These are phyloP conservation scores for Telmatochromis brachygnathus DNA, from an alignment of 2,113 vertebrate species.

Conservation along the genomic window DNA sequence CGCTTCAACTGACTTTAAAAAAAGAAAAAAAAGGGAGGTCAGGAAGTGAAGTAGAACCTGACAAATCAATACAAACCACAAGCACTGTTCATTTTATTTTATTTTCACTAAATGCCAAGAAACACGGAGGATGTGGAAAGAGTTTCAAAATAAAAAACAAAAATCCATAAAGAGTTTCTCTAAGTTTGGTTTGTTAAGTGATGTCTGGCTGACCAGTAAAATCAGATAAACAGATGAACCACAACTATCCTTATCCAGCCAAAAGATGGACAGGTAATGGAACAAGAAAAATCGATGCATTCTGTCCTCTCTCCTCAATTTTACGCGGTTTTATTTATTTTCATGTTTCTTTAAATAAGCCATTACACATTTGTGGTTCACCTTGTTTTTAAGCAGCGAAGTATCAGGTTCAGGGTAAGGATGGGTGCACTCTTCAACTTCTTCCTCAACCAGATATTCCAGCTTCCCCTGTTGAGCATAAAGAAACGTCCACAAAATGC, in stretches of 20 bases:
- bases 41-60: slow-evolving; percentile 46
- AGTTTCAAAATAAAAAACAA: slow-evolving; percentile 39
- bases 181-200: slow-evolving; percentile 43
- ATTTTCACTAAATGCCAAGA: slow-evolving; percentile 54
- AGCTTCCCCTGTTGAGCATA: slow-evolving; percentile 78
- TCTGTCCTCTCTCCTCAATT: slow-evolving; percentile 4
- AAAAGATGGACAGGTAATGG: slow-evolving; percentile 24
- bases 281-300: slow-evolving; percentile 22
- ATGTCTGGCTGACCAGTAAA: slow-evolving; percentile 36
- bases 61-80: slow-evolving; percentile 66
- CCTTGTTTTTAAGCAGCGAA: slow-evolving; percentile 97
- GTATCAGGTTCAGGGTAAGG: slow-evolving; percentile 77
- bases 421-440: slow-evolving; percentile 74
- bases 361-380: slow-evolving; percentile 99
- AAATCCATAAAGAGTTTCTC: slow-evolving; percentile 27
- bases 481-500: slow-evolving; percentile 65
- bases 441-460: slow-evolving; percentile 73
- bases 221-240: slow-evolving; percentile 49
- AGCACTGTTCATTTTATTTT: slow-evolving; percentile 42
- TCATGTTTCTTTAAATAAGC: slow-evolving; percentile 78
- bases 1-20: slow-evolving; percentile 18
- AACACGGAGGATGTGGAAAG: slow-evolving; percentile 43
- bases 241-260: slow-evolving; percentile 36
- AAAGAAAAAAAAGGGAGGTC: neutral
- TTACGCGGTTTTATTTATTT: slow-evolving; percentile 8